Percentiles rank a stretch among this genome's conserved stretches.
Evolutionary conservation across 2,797 vertebrate genomes (phyloP).

Genomic region (Heteromormyrus szaboi): DNA sequence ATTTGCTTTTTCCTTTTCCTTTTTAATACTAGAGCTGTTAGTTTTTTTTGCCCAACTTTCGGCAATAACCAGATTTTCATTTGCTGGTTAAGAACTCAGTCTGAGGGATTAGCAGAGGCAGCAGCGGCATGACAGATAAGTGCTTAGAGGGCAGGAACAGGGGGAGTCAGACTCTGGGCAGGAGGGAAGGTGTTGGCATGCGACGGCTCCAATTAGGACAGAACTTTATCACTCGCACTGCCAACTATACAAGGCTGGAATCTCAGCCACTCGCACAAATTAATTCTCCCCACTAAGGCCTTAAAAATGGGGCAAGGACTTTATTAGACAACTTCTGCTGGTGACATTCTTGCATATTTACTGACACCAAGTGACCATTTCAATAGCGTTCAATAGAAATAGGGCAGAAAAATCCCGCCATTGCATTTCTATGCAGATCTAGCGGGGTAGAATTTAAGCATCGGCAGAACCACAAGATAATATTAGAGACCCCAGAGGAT

Average conservation of each 20-base stretch:
- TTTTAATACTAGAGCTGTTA: background rate
- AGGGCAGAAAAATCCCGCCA: background rate
- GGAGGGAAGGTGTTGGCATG: background rate
- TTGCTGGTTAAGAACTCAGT: background rate
- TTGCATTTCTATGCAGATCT: background rate
- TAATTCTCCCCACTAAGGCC: background rate
- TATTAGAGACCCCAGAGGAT: background rate
- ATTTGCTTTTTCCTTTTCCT: background rate
- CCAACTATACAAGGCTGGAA: background rate
- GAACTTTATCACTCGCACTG: background rate
- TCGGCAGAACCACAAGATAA: background rate
- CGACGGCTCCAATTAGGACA: background rate
- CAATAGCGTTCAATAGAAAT: background rate
- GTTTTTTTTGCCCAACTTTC: background rate
- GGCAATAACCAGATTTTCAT: background rate
- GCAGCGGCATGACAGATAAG: background rate
- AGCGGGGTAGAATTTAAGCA: background rate
- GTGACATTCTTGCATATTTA: background rate
- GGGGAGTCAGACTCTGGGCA: background rate
- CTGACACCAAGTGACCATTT: background rate
- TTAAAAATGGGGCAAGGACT: background rate
- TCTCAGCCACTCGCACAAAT: background rate
- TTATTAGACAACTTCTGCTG: conserved; percentile 2
- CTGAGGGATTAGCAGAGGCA: background rate
- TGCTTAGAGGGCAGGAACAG: background rate